Base-by-base conservation (phyloP, 2,888 invertebrate genomes). In the Alentia gelatinosa region DNA sequence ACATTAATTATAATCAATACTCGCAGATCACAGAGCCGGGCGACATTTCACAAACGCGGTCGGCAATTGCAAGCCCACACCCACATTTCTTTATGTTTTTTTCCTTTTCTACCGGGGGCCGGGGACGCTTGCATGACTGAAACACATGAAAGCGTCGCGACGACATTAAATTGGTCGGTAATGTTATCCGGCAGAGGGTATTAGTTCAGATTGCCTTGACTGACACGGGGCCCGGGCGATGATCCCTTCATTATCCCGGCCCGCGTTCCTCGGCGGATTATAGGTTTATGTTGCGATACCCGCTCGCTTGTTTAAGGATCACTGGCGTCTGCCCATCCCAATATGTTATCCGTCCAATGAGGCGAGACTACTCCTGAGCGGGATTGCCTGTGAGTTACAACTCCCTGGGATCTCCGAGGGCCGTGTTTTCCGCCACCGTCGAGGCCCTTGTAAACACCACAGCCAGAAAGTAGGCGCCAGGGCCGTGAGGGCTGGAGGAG, bases 1-100 rank as follows among this genome's bases (percentile, higher is more conserved):
- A 50, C 86, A 86, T 86, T 42, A 86, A 86, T 86, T 86, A 50
- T 86, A 86, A 86, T 86, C 86, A 47, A 86, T 86, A 86, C 42
- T 86, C 86, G 50, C 86, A 42, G 86, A 86, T 86, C 86, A 86
- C 86, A 86, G 86, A 42, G 50, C 47, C 42, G 15, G 86, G 86
- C 15, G n/a, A 47, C 47, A 42, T 86, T 86, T 86, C 23, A 50
- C 30, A 42, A 86, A 86, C 86, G 12, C 50, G 26, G 47, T 47
- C 86, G 33, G n/a, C 50, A 40, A 83, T 83, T 83, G 40, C 40
- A 79, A 15, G 9, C 74, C 74, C 47, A 26, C 74, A 74, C 74
- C 74, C 30, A 26, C 30, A 15, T 33, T 19, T 47, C 47, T 19
- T 19, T 47, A n/a, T n/a, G n/a, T n/a, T n/a, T n/a, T n/a, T n/a